A percentile compares a stretch with the other conserved stretches of the same genome.
phyloP scores from a whole-genome alignment of 1,140 invertebrate species.

The Globodera ellingtonae region DNA sequence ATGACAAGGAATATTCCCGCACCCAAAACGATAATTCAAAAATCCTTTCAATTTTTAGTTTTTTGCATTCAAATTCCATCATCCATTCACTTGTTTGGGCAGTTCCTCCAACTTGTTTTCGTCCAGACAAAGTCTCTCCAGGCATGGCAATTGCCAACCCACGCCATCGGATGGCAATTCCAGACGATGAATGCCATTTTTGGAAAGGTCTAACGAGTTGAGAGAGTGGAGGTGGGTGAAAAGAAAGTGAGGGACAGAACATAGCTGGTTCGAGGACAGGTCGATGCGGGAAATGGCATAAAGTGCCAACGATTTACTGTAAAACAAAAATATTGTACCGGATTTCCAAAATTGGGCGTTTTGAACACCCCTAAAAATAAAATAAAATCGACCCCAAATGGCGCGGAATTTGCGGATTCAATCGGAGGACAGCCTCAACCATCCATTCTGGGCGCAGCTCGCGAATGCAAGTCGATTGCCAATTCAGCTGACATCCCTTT shows the following conservation, averaged over 20 bases:
- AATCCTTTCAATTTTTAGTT: too few species aligned
- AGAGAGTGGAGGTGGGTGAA: conserved; percentile 79
- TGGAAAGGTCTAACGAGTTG: conserved; percentile 54
- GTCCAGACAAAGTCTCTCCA: conserved; percentile 81
- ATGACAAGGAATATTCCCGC: too few species aligned
- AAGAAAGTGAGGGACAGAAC: conserved; percentile 77
- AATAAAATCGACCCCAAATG: conserved; percentile 9
- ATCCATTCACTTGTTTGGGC: conserved; percentile 32
- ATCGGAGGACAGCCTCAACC: conserved; percentile 77
- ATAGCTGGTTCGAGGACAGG: conserved; percentile 85
- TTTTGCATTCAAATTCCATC: conserved; percentile 69
- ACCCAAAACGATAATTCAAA: too few species aligned
- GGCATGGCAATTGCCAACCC: conserved; percentile 69
- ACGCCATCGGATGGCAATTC: conserved; percentile 19
- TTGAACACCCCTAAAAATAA: too few species aligned
- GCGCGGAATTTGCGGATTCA: conserved; percentile 77
- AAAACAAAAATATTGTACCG: neutral
- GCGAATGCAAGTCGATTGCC: conserved; percentile 78
- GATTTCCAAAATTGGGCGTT: too few species aligned
- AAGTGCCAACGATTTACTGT: conserved; percentile 70
- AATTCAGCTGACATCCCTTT: conserved; percentile 86
- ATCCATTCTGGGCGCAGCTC: conserved; percentile 80
- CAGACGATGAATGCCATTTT: conserved; percentile 26
- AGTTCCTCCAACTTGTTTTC: conserved; percentile 48
- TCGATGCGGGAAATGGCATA: conserved; percentile 90